A percentile compares a stretch with the other conserved stretches of the same genome.
phyloP scores from a whole-genome alignment of 1,140 invertebrate species.

The Cotesia vestalis region DNA sequence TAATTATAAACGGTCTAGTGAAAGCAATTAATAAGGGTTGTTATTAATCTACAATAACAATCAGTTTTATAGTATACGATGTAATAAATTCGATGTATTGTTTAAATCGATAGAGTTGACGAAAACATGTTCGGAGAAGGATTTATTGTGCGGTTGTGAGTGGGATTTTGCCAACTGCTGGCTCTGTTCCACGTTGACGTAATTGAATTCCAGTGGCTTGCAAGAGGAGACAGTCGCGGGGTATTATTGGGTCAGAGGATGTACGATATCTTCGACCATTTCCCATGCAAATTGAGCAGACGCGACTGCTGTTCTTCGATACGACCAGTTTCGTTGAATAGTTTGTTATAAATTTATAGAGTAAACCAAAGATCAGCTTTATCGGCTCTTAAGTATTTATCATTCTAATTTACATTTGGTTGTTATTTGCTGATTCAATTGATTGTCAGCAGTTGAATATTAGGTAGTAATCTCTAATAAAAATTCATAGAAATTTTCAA shows the following conservation, averaged over 20 bases:
- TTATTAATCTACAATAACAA: neutral
- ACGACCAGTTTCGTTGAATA: conserved; percentile 6
- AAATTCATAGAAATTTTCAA: no score
- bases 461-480: no score
- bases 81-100: neutral
- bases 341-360: neutral
- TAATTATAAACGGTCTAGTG: no score
- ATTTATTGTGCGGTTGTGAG: conserved; percentile 33
- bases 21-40: no score
- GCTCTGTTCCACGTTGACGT: conserved; percentile 47
- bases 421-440: no score
- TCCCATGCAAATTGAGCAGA: conserved; percentile 55
- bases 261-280: conserved; percentile 47
- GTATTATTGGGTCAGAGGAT: conserved; percentile 55
- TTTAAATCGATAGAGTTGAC: neutral
- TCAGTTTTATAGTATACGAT: neutral
- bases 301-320: conserved; percentile 24
- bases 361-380: neutral
- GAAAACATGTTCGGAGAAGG: conserved; percentile 27
- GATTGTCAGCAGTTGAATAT: no score
- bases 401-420: no score
- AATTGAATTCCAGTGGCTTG: conserved; percentile 55
- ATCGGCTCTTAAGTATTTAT: no score
- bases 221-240: conserved; percentile 34
- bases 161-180: conserved; percentile 29